Conservation (phyloP, 2,113 vertebrate genomes). For the Protomyctophum bolini region DNA sequence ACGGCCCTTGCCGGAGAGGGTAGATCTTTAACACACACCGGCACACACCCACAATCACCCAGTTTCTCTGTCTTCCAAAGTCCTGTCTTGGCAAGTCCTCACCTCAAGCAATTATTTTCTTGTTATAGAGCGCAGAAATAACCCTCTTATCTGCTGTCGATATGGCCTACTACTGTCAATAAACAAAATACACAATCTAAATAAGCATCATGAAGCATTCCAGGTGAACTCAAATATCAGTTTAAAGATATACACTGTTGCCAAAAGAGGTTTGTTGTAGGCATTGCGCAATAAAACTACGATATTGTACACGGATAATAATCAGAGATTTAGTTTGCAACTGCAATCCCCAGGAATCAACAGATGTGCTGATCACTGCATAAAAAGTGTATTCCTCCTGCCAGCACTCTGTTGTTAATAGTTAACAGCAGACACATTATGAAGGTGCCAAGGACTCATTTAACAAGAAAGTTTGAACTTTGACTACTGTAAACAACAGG, state of each 20-base stretch:
- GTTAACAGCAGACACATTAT: conserved; percentile 52
- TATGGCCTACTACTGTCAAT: too few relatives aligned
- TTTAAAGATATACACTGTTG: too few relatives aligned
- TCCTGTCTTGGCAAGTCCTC: not conserved
- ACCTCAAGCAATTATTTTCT: too few relatives aligned
- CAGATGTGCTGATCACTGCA: conserved; percentile 33
- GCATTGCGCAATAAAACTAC: too few relatives aligned
- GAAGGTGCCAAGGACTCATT: conserved; percentile 26
- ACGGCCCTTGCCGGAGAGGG: not conserved
- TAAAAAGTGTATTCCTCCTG: conserved; percentile 50
- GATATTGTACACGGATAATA: too few relatives aligned
- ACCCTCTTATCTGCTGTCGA: not conserved
- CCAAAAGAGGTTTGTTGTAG: too few relatives aligned
- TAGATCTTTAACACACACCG: not conserved
- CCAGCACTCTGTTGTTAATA: conserved; percentile 54
- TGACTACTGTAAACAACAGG: conserved; percentile 34
- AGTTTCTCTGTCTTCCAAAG: not conserved
- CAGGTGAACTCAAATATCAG: too few relatives aligned
- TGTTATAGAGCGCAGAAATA: not conserved
- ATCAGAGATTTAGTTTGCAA: not conserved
- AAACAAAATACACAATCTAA: too few relatives aligned
- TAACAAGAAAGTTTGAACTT: conserved; percentile 52
- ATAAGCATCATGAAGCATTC: too few relatives aligned
- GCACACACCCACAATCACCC: not conserved
- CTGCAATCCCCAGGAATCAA: not conserved